These are phyloP conservation scores for Epiblema foenella DNA, from an alignment of 2,888 invertebrate species.

Conservation along the genomic window DNA sequence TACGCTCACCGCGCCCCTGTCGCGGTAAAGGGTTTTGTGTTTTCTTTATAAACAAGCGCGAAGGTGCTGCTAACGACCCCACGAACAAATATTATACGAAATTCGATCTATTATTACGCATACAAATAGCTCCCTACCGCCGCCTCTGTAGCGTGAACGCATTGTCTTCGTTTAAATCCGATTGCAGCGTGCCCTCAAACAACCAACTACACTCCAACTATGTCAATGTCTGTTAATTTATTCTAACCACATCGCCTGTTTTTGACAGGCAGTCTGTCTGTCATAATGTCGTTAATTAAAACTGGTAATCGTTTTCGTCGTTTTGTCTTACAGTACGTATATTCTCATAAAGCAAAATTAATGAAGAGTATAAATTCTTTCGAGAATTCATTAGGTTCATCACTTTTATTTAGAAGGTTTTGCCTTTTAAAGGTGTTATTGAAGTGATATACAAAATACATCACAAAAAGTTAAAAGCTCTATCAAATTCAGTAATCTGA, in stretches of 20 bases:
- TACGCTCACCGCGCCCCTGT: slow-evolving; percentile 50
- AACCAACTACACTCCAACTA: slow-evolving; percentile 52
- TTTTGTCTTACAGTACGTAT: slow-evolving; percentile 59
- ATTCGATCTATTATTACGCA: slow-evolving; percentile 84
- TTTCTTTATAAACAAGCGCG: slow-evolving; percentile 83
- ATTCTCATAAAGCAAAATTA: slow-evolving; percentile 68
- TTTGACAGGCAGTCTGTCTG: slow-evolving; percentile 38
- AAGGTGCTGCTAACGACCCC: slow-evolving; percentile 83
- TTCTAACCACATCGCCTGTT: slow-evolving; percentile 50
- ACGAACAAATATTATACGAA: slow-evolving; percentile 84
- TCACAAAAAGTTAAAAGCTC: neutral
- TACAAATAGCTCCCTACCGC: slow-evolving; percentile 77
- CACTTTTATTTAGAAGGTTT: slow-evolving; percentile 60
- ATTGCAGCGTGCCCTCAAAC: slow-evolving; percentile 58
- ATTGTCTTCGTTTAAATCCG: slow-evolving; percentile 75
- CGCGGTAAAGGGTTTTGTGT: slow-evolving; percentile 79
- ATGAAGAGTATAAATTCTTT: slow-evolving; percentile 68
- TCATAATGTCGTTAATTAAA: slow-evolving; percentile 38
- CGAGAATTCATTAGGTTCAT: slow-evolving; percentile 66
- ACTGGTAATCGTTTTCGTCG: slow-evolving; percentile 14
- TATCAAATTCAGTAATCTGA: neutral
- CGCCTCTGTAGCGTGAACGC: slow-evolving; percentile 62
- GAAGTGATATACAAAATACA: slow-evolving; percentile 1
- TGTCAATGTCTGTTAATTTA: slow-evolving; percentile 59
- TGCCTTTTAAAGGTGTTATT: neutral